Base-by-base conservation (phyloP, 2,113 vertebrate species). In the Gobius niger region DNA sequence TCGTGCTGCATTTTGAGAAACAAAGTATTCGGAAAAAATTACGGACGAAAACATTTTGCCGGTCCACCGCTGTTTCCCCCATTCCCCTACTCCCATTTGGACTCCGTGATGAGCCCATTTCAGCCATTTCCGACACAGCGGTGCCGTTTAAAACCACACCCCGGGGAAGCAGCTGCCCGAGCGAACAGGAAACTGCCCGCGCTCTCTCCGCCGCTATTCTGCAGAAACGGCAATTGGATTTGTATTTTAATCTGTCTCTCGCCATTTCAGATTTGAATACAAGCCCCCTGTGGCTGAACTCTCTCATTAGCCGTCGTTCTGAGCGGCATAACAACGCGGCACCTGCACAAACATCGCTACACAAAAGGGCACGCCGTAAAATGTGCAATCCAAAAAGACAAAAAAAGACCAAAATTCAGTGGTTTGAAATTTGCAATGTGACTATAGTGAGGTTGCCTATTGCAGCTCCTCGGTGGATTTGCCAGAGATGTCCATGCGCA, bases 231-330 rank as follows among this genome's bases (percentile, higher is more conserved):
- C 78, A 71, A 85, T 85, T 82, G 57, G 63, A 81, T 75, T 18
- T 0, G 51, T 70, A 67, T 56, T 76, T 49, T 9, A 42, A 47
- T 54, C 67, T 44, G 72, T 69, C 68, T 85, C 65, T 80, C 76
- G 67, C 77, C 70, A 84, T 83, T 82, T 78, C 83, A 85, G 74
- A 83, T 84, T 89, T 89, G 83, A 83, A 85, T 72, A 83, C 75
- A 88, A 73, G 67, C 42, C 66, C 86, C 90, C 86, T 47, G 70
- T 78, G 85, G 85, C 88, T 88, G 81, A 85, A 81, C 63, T 47
- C 82, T 57, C 65, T 90, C 83, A 88, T 90, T 90, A 88, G 76
- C 82, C 52, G 59, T 72, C 82, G 79, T 59, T 59, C 59, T 63
- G 71, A 82, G 81, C 49, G 69, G 72, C 59, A n/a, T 67, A 75